phyloP scores from a whole-genome alignment of 1,140 invertebrate genomes.

The Leptinotarsa undecemlineata region DNA sequence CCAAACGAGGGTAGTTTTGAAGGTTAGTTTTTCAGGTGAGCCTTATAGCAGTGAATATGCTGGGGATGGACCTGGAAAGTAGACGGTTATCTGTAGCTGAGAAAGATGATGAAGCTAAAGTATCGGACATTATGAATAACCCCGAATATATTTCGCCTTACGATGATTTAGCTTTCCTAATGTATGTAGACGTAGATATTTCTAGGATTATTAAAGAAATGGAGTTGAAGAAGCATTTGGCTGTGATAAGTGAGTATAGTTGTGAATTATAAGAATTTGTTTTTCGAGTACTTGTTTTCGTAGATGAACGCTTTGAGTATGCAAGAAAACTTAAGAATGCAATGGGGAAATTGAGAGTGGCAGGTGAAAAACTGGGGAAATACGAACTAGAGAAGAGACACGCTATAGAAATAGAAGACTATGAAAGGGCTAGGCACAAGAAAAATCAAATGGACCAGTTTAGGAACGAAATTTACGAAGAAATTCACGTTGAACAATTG shows the following conservation, averaged over 20 bases:
- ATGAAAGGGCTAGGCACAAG: slow-evolving; percentile 84
- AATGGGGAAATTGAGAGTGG: slow-evolving; percentile 78
- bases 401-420: slow-evolving; percentile 89
- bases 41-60: slow-evolving; percentile 54
- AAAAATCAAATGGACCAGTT: slow-evolving; percentile 88
- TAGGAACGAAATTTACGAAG: slow-evolving; percentile 70
- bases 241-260: slow-evolving; percentile 68
- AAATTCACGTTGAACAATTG: slow-evolving; percentile 72
- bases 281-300: not conserved
- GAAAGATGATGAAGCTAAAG: slow-evolving; percentile 36
- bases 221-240: slow-evolving; percentile 83
- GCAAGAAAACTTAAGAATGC: slow-evolving; percentile 86
- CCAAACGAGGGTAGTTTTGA: not conserved
- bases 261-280: slow-evolving; percentile 21
- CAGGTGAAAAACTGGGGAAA: slow-evolving; percentile 86
- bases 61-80: slow-evolving; percentile 45
- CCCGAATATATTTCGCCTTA: slow-evolving; percentile 79
- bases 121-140: slow-evolving; percentile 57
- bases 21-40: slow-evolving; percentile 48
- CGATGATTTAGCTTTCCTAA: slow-evolving; percentile 94
- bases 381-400: slow-evolving; percentile 89
- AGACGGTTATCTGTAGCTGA: slow-evolving; percentile 27
- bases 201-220: slow-evolving; percentile 85
- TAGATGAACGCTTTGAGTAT: slow-evolving; percentile 90
- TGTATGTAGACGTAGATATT: slow-evolving; percentile 95